A percentile compares a stretch with the other conserved stretches of the same genome.
Conservation (phyloP, 2,113 vertebrate species). For the Athene cunicularia region DNA sequence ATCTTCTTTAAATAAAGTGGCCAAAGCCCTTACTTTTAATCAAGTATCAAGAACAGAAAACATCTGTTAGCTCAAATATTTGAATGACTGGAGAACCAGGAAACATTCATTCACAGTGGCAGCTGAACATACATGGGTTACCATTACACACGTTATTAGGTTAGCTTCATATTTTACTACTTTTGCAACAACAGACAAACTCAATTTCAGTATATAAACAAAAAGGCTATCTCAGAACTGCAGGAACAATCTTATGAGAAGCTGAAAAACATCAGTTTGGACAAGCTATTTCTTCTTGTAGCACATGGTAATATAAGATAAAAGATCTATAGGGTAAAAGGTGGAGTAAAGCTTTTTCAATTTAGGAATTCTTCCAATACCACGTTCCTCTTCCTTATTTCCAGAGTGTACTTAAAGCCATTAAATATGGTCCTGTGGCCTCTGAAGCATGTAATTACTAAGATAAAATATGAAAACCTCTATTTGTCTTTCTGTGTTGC, state of each 20-base stretch:
- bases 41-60: not conserved
- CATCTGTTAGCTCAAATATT: not conserved
- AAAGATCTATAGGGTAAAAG: not conserved
- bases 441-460: slow-evolving; percentile 54
- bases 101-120: not conserved
- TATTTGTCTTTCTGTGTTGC: slow-evolving; percentile 16
- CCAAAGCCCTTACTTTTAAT: not conserved
- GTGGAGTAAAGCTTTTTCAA: not conserved
- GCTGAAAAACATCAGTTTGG: not conserved
- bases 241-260: not conserved
- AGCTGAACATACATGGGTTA: not conserved
- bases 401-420: slow-evolving; percentile 18
- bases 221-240: not conserved
- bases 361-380: slow-evolving; percentile 10
- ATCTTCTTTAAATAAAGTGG: not conserved
- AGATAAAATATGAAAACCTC: slow-evolving; percentile 46
- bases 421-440: slow-evolving; percentile 25
- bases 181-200: not conserved
- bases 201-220: not conserved
- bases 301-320: not conserved
- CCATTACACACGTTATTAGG: not conserved
- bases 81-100: not conserved
- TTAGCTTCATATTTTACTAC: not conserved
- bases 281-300: not conserved
- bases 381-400: not conserved